phyloP scores from a whole-genome alignment of 2,113 vertebrate species.

The Chaetura pelagica region DNA sequence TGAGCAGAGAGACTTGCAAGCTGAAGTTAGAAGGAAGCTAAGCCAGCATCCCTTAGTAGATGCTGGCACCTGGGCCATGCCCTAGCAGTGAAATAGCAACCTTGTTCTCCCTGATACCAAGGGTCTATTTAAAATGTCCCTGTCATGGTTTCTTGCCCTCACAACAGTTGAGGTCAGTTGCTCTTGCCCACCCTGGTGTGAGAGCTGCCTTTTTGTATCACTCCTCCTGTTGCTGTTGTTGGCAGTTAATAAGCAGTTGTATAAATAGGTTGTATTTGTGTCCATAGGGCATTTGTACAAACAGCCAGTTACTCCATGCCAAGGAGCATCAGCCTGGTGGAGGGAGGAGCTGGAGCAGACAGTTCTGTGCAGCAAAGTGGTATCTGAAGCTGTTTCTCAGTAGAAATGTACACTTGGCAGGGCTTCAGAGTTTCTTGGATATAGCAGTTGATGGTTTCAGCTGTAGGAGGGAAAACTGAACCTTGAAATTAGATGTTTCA shows the following conservation, averaged over 20 bases:
- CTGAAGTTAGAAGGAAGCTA: not conserved
- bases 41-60: not conserved
- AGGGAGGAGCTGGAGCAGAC: not conserved
- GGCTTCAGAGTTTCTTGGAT: not conserved
- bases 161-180: too few species aligned
- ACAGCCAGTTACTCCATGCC: accelerated
- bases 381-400: not conserved
- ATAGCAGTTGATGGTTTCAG: not conserved
- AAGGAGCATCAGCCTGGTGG: not conserved
- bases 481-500: not conserved
- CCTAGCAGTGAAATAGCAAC: not conserved
- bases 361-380: not conserved
- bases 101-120: accelerated
- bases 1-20: too few species aligned
- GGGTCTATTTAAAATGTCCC: not conserved
- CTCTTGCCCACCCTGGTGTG: not conserved
- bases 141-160: too few species aligned
- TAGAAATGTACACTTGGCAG: not conserved
- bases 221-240: not conserved
- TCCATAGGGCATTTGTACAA: accelerated
- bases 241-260: not conserved
- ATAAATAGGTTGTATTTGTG: accelerated
- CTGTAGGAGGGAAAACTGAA: not conserved
- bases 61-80: not conserved
- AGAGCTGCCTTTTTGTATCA: not conserved